These are phyloP conservation scores for Drosophila prolongata DNA, from an alignment of 2,888 invertebrate genomes.

Conservation along the genomic window DNA sequence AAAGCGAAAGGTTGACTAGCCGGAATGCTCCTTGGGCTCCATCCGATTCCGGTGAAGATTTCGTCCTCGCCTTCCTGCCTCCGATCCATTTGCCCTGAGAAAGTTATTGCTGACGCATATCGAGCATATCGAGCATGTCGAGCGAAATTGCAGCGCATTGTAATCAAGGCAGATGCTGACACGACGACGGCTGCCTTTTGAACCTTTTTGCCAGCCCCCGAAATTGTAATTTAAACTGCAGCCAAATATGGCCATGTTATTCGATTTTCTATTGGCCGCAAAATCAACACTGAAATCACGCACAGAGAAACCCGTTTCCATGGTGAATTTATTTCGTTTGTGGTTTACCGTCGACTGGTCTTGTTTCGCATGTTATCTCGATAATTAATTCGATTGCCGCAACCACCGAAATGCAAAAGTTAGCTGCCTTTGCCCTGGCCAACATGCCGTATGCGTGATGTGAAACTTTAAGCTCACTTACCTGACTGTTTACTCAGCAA, in stretches of 20 bases:
- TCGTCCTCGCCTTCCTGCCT: not conserved
- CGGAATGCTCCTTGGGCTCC: slow-evolving; percentile 6
- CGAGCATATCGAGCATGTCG: slow-evolving; percentile 27
- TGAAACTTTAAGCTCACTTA: slow-evolving; percentile 35
- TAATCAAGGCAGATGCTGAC: slow-evolving; percentile 26
- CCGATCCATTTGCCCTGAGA: slow-evolving; percentile 8
- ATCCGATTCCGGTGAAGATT: not conserved
- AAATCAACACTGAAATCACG: slow-evolving; percentile 22
- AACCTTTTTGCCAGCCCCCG: not conserved
- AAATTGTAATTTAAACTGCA: slow-evolving; percentile 23
- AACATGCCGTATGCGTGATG: slow-evolving; percentile 54
- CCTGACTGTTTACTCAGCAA: slow-evolving; percentile 25
- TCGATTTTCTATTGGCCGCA: slow-evolving; percentile 29
- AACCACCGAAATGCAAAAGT: slow-evolving; percentile 27
- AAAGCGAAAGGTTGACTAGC: slow-evolving; percentile 64
- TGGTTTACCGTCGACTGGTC: slow-evolving; percentile 33
- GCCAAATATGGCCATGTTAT: slow-evolving; percentile 4
- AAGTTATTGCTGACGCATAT: slow-evolving; percentile 42
- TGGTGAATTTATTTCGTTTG: slow-evolving; percentile 27
- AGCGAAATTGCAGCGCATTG: slow-evolving; percentile 20
- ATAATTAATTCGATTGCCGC: slow-evolving; percentile 40
- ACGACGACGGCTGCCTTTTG: no score
- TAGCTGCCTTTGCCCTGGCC: slow-evolving; percentile 7
- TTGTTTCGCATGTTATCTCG: slow-evolving; percentile 30
- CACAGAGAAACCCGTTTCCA: slow-evolving; percentile 20